These are phyloP conservation scores for Nomada fucata DNA, from an alignment of 2,888 invertebrate species.

Conservation along the genomic window DNA sequence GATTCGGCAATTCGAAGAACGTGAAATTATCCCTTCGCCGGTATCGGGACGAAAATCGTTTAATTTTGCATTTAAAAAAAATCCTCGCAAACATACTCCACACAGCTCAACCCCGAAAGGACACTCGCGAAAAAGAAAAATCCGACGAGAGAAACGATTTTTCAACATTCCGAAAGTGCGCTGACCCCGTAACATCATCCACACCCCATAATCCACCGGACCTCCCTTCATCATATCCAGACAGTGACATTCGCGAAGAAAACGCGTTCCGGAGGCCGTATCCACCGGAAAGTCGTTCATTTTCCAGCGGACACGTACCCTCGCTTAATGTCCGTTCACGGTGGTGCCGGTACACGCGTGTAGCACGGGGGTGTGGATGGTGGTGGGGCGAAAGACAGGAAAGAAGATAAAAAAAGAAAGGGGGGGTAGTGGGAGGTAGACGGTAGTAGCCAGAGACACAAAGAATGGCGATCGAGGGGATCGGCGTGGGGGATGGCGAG, in stretches of 20 bases:
- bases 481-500: not conserved
- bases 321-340: constrained; percentile 53
- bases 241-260: not conserved
- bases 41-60: too few relatives aligned
- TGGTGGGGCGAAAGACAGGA: not conserved
- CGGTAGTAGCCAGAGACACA: constrained; percentile 31
- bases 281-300: constrained; percentile 38
- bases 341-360: constrained; percentile 41
- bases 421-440: constrained; percentile 20
- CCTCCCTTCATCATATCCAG: not conserved
- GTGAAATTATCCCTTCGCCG: too few relatives aligned
- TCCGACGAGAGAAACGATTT: too few relatives aligned
- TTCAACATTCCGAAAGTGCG: too few relatives aligned
- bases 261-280: constrained; percentile 3
- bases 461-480: constrained; percentile 52
- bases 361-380: not conserved
- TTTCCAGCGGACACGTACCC: constrained; percentile 76
- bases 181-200: too few relatives aligned
- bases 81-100: too few relatives aligned
- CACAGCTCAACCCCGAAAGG: too few relatives aligned
- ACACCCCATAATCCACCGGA: not conserved
- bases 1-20: too few relatives aligned
- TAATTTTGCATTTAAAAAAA: too few relatives aligned
- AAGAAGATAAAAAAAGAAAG: constrained; percentile 4
- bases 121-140: too few relatives aligned